Percentiles rank a stretch among this genome's conserved stretches.
Conservation (phyloP, 1,140 invertebrate species). For the Penaeus japonicus region DNA sequence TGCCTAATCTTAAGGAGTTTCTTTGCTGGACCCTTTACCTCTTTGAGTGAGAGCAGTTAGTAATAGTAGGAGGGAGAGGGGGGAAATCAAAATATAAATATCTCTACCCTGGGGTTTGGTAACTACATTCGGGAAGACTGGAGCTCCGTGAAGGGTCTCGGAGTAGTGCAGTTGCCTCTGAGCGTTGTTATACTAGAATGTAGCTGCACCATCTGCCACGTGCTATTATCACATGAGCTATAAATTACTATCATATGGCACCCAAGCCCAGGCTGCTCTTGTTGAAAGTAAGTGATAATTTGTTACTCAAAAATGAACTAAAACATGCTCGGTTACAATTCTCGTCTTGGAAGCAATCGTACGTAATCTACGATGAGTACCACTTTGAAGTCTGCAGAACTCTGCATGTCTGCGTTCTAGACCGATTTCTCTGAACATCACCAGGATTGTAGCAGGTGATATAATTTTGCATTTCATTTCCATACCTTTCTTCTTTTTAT, state of each 20-base stretch:
- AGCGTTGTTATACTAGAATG: conserved; percentile 7
- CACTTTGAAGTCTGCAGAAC: too few relatives aligned
- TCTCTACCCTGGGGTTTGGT: conserved; percentile 6
- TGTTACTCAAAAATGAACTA: conserved; percentile 17
- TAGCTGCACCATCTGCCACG: conserved; percentile 35
- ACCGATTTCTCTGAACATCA: too few relatives aligned
- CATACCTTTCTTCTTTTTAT: too few relatives aligned
- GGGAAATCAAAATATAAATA: not conserved
- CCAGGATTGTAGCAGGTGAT: too few relatives aligned
- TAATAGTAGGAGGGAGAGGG: too few relatives aligned
- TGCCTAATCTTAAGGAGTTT: too few relatives aligned
- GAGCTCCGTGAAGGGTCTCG: not conserved
- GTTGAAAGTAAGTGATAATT: not conserved
- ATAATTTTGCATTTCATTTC: too few relatives aligned
- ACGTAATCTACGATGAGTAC: too few relatives aligned
- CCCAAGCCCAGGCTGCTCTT: conserved; percentile 44
- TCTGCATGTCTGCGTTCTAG: too few relatives aligned
- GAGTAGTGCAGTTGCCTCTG: conserved; percentile 30
- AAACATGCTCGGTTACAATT: conserved; percentile 1
- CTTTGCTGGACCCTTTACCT: too few relatives aligned
- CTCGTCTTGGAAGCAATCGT: too few relatives aligned
- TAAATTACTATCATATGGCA: conserved; percentile 38
- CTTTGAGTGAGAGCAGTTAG: too few relatives aligned
- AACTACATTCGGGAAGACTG: conserved; percentile 47
- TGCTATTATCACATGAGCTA: conserved; percentile 34